Base-by-base conservation (phyloP, 2,113 vertebrate species). In the Cathartes aura region DNA sequence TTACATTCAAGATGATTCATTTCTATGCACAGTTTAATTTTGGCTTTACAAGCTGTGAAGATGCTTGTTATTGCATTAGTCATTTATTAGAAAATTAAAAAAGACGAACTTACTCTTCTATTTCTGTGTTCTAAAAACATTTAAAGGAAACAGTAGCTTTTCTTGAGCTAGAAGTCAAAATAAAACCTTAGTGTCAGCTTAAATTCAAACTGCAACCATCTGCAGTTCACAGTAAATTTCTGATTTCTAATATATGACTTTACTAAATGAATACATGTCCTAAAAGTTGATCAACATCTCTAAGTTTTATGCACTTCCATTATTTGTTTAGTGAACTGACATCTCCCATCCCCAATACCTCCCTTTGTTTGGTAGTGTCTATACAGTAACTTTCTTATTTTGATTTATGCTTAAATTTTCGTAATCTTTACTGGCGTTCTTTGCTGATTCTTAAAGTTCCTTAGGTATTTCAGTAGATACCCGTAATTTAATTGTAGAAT, bases 1-100 rank as follows among this genome's bases (percentile, higher is more conserved):
- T 94, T 90, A 22, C 23, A 36, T 63, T 95, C 62, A 87, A 53
- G 87, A 75, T 70, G 74, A 85, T 91, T 97, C 1, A 92, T 91
- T 95, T 82, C 58, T 59, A 36, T 47, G 17, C 73, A 12, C 5
- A 12, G 79, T 83, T 52, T 75, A 68, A 85, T 86, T 73, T 93
- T 82, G 62, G 36, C 26, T 75, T 89, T 91, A 34, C 66, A 62
- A 78, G 38, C 82, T 90, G 45, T 82, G 68, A 95, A 63, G 36
- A 29, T 24, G 9, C 26, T 93, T 58, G 38, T 40, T 82, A 20
- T 60, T 96, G 50, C 12, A 19, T 18, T 59, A 85, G 59, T 76
- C 7, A 68, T 89, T 94, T 87, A 82, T 70, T 84, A 63, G 56
- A 91, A 93, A 40, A 84, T 71, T 55, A 11, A 66, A 68, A 70